These are phyloP conservation scores for Neogobius melanostomus DNA, from an alignment of 2,113 vertebrate species.

Conservation along the genomic window DNA sequence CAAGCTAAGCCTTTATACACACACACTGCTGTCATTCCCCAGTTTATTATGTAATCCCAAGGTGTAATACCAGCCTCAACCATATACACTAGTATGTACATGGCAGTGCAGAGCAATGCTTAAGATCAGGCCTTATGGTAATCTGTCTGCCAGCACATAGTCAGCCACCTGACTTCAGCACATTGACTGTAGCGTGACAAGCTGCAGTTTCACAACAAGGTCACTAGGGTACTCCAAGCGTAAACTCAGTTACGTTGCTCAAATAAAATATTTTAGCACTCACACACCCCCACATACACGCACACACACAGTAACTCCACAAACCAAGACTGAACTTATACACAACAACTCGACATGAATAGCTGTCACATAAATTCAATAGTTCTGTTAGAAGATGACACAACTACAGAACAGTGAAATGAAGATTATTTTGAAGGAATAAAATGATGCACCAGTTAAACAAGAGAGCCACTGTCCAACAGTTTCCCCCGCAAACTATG, in stretches of 20 bases:
- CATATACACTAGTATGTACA: background rate
- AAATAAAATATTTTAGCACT: too few relatives aligned
- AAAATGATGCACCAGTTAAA: too few relatives aligned
- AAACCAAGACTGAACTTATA: too few relatives aligned
- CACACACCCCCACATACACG: too few relatives aligned
- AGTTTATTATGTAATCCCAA: conserved; percentile 24
- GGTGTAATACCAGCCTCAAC: conserved; percentile 11
- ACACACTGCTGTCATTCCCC: background rate
- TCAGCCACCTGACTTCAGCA: conserved; percentile 26
- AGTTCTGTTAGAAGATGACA: too few relatives aligned
- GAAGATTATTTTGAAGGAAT: background rate
- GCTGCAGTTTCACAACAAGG: conserved; percentile 1
- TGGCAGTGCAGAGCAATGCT: background rate
- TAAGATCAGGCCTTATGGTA: background rate
- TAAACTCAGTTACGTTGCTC: too few relatives aligned
- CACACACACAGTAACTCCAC: too few relatives aligned
- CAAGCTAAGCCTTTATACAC: conserved; percentile 15
- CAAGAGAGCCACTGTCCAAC: background rate
- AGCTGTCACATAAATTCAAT: too few relatives aligned
- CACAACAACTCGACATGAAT: too few relatives aligned
- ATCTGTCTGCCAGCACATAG: background rate
- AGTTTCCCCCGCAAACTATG: background rate
- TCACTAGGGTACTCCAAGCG: conserved; percentile 27
- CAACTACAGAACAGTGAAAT: too few relatives aligned
- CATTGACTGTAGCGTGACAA: conserved; percentile 60